These are phyloP conservation scores for Drosophila limbata DNA, from an alignment of 2,888 invertebrate genomes.

Conservation along the genomic window DNA sequence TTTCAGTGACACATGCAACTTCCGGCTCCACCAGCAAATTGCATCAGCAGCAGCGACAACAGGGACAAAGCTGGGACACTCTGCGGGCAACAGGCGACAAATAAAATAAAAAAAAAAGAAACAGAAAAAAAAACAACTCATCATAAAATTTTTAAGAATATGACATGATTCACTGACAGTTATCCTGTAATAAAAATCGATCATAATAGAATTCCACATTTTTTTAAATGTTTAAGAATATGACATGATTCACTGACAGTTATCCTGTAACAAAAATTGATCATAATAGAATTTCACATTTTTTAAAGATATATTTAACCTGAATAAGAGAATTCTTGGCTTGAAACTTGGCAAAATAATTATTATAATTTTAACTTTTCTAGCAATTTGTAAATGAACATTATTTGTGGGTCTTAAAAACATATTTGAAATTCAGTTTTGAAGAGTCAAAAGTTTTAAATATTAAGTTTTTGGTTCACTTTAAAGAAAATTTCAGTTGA, in stretches of 20 bases:
- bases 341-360: no score
- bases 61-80: constrained; percentile 23
- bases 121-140: constrained; percentile 8
- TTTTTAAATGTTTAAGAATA: not conserved
- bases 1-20: constrained; percentile 76
- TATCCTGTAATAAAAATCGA: constrained; percentile 16
- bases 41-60: constrained; percentile 56
- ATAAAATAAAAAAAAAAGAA: constrained; percentile 11
- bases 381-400: no score
- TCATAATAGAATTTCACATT: no score
- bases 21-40: constrained; percentile 74
- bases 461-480: no score
- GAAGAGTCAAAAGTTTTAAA: not conserved
- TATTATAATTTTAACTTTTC: no score
- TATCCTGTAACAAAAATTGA: constrained; percentile 15
- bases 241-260: not conserved
- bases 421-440: not conserved
- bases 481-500: no score
- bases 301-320: no score
- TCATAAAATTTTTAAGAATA: not conserved
- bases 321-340: no score
- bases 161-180: not conserved
- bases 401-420: no score
- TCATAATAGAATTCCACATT: no score
- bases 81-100: constrained; percentile 57